phyloP scores from a whole-genome alignment of 2,888 invertebrate genomes.

The Micoletzkya japonica region DNA sequence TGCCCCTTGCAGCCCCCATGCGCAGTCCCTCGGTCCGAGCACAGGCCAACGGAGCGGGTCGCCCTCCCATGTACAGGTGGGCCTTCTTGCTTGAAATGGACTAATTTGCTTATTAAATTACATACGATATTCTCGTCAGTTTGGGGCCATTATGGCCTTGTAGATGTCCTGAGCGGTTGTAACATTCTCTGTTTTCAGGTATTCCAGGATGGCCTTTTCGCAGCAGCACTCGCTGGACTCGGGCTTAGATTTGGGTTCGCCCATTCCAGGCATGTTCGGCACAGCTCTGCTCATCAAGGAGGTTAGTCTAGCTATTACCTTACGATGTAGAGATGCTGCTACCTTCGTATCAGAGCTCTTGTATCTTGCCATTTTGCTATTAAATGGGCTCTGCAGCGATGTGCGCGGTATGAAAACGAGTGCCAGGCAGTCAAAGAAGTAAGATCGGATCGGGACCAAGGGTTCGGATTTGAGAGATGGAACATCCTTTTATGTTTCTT shows the following conservation, averaged over 20 bases:
- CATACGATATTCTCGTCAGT: neutral
- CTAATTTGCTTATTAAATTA: neutral
- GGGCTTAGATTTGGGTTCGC: constrained; percentile 45
- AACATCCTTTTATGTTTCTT: too few relatives aligned
- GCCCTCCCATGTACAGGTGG: constrained; percentile 27
- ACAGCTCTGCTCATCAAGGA: constrained; percentile 49
- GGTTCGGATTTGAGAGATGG: too few relatives aligned
- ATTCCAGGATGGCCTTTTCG: constrained; percentile 3
- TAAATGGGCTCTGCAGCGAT: too few relatives aligned
- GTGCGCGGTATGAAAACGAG: neutral
- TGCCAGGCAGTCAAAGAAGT: constrained; percentile 5
- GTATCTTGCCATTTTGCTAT: too few relatives aligned
- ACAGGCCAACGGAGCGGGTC: neutral
- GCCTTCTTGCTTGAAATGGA: too few relatives aligned
- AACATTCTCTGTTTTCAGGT: constrained; percentile 4
- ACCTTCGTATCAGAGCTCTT: too few relatives aligned
- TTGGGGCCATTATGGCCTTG: too few relatives aligned
- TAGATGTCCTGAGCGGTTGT: too few relatives aligned
- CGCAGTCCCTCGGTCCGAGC: constrained; percentile 15
- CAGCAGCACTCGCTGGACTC: constrained; percentile 34
- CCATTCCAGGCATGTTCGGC: constrained; percentile 36
- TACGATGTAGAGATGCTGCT: too few relatives aligned
- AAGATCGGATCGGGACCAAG: too few relatives aligned
- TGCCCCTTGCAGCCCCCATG: too few relatives aligned
- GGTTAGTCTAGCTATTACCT: constrained; percentile 31